Conservation (phyloP, 1,140 invertebrate species). For the Drosophila sulfurigaster region DNA sequence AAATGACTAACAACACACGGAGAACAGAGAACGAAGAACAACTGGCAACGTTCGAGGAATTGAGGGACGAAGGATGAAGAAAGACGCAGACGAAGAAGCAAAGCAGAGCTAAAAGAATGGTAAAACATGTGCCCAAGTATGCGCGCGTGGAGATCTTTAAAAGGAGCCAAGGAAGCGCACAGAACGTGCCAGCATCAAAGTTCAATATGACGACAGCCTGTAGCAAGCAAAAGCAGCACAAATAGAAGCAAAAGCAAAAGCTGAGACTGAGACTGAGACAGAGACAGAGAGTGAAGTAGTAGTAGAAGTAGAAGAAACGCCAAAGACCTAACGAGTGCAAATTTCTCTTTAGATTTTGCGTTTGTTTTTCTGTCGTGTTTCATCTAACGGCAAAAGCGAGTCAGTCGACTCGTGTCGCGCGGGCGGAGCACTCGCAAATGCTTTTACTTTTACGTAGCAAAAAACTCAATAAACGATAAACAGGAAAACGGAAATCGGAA, state of each 20-base stretch:
- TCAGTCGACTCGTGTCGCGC: slow-evolving; percentile 9
- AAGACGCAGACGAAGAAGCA: not conserved
- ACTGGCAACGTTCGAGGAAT: slow-evolving; percentile 30
- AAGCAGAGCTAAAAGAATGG: slow-evolving; percentile 48
- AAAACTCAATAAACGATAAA: slow-evolving; percentile 82
- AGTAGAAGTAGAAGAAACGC: slow-evolving; percentile 26
- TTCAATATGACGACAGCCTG: slow-evolving; percentile 73
- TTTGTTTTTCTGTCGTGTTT: slow-evolving; percentile 34
- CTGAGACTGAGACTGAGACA: too few species aligned
- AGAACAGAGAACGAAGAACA: slow-evolving; percentile 25
- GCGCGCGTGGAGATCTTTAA: slow-evolving; percentile 77
- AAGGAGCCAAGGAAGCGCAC: slow-evolving; percentile 46
- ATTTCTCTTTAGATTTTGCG: slow-evolving; percentile 66
- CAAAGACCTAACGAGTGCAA: slow-evolving; percentile 75
- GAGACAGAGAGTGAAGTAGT: not conserved
- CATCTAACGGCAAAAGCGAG: not conserved
- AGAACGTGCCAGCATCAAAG: slow-evolving; percentile 80
- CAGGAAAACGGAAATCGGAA: slow-evolving; percentile 83
- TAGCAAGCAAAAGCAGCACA: not conserved
- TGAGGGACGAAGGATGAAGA: not conserved
- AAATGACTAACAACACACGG: slow-evolving; percentile 81
- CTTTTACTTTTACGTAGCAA: slow-evolving; percentile 77
- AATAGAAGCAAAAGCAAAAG: too few species aligned
- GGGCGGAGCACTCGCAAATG: slow-evolving; percentile 39
- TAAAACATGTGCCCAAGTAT: slow-evolving; percentile 74